A percentile compares a stretch with the other conserved stretches of the same genome.
These are phyloP conservation scores for Prunella himalayana DNA, from an alignment of 2,113 vertebrate genomes.

Conservation along the genomic window DNA sequence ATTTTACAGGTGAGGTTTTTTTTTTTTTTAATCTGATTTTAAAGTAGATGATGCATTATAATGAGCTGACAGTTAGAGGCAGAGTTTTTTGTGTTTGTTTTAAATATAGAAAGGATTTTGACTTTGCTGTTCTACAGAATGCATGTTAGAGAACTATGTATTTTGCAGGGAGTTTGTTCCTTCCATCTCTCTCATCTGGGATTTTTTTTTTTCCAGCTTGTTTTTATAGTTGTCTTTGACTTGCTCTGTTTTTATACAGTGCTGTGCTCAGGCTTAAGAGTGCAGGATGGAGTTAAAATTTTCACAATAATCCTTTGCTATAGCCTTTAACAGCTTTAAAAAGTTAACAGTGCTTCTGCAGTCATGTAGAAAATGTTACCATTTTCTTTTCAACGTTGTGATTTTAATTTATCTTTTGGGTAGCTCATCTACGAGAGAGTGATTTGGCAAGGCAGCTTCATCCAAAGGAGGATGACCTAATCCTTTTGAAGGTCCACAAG, in stretches of 20 bases:
- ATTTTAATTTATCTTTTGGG: neutral
- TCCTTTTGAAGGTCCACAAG: constrained; percentile 73
- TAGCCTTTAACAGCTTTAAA: neutral
- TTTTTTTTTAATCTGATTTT: neutral
- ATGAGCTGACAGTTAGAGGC: neutral
- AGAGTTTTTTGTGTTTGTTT: neutral
- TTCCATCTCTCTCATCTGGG: neutral
- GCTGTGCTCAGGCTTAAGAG: neutral
- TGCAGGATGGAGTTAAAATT: neutral
- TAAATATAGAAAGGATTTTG: neutral
- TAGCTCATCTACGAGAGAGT: constrained; percentile 62
- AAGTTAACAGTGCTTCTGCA: neutral
- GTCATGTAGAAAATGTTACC: neutral
- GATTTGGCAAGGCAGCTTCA: constrained; percentile 73
- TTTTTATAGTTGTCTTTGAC: neutral
- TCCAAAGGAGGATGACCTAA: constrained; percentile 83
- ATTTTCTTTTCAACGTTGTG: neutral
- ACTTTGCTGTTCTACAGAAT: neutral
- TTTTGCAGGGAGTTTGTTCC: neutral
- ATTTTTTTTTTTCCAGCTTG: neutral
- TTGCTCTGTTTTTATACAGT: neutral
- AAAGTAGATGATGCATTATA: neutral
- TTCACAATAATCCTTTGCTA: neutral
- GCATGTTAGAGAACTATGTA: accelerated
- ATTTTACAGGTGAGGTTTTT: constrained; percentile 65